Conservation (phyloP, 2,797 vertebrate species). For the Arctocebus calabarensis region DNA sequence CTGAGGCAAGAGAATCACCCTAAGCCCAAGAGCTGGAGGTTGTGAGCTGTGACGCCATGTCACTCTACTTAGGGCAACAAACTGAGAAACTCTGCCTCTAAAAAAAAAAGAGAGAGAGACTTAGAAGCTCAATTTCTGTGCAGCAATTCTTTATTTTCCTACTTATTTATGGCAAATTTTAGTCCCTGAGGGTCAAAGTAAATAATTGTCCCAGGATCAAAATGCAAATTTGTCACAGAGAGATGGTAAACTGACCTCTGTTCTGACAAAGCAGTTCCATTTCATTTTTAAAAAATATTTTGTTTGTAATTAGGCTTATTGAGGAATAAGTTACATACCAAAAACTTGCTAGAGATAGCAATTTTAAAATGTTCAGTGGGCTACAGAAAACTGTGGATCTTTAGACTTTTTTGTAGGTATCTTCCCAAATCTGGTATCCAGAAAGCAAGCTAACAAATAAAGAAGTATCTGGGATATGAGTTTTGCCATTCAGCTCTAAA, state of each 20-base stretch:
- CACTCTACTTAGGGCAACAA: too few relatives aligned
- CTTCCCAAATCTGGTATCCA: neutral
- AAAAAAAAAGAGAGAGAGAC: too few relatives aligned
- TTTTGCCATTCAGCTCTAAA: conserved; percentile 42
- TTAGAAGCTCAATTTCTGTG: neutral
- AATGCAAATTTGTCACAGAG: neutral
- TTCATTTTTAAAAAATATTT: neutral
- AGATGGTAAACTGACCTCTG: neutral
- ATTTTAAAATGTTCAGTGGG: neutral
- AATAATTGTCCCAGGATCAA: neutral
- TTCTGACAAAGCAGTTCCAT: neutral
- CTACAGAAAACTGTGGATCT: neutral
- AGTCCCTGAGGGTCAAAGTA: neutral
- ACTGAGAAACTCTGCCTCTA: too few relatives aligned
- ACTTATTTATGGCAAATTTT: neutral
- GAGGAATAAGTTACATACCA: neutral
- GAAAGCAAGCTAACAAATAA: conserved; percentile 44
- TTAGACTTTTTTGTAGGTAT: neutral
- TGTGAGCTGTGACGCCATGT: too few relatives aligned
- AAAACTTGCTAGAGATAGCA: neutral
- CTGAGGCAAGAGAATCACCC: too few relatives aligned
- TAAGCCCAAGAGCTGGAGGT: too few relatives aligned
- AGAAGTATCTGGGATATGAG: neutral
- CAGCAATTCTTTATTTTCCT: neutral
- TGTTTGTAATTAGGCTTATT: neutral